Base-by-base conservation (phyloP, 2,113 vertebrate genomes). In the Cairina moschata region DNA sequence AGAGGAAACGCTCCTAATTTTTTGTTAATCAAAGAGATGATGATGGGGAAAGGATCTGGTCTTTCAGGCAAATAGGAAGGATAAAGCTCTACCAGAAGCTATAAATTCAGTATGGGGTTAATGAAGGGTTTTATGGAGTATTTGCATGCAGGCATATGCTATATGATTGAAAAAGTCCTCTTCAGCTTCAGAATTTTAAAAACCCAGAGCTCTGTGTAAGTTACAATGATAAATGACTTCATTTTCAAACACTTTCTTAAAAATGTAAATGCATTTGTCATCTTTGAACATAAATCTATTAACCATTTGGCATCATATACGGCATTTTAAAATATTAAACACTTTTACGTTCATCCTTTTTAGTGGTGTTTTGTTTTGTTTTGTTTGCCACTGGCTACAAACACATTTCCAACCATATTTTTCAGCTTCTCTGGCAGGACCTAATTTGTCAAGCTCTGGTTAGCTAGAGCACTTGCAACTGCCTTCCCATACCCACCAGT, bases 101-200 rank as follows among this genome's bases (percentile, higher is more conserved):
- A 23, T 16, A 86, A 55, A 83, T 75, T 83, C 13, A 42, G 15
- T 32, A 36, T 46, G 67, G 75, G 17, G 11, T 71, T 88, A 85
- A 90, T 50, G 7, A 79, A 58, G 59, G 32, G 21, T 12, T 85
- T 90, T 71, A 40, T n/a, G 65, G 42, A 42, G 66, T 75, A 55
- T 74, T 86, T 78, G 54, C 83, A 48, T 12, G 21, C 46, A 83
- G 46, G 74, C 7, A 8, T 80, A 3, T 38, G 71, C 38, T 69
- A 36, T 21, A 34, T 50, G n/a, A 83, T 8, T 52, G 26, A 18
- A 90, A 77, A 1, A 9, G 4, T 8, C 56, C 38, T 73, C 40
- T 94, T 76, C 32, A 77, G 66, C 32, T 28, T 83, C 73, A 75
- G 26, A 75, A 85, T 71, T 93, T 93, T 79, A 69, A 89, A 95